phyloP scores from a whole-genome alignment of 1,140 invertebrate genomes.

The Bombyx mandarina region DNA sequence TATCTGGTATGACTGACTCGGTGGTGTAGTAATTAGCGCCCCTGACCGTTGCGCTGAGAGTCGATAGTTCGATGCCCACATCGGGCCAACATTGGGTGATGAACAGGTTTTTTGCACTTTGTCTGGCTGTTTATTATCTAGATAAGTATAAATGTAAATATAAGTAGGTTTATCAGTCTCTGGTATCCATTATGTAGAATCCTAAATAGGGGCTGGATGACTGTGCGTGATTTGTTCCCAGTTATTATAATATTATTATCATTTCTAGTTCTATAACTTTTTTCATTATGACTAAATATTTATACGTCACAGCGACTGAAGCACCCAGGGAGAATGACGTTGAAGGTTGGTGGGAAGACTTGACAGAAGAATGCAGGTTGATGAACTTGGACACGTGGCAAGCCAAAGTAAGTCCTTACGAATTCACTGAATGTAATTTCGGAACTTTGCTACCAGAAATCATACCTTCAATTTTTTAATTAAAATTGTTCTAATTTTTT shows the following conservation, averaged over 20 bases:
- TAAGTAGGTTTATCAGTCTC: background rate
- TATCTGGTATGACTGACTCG: no score
- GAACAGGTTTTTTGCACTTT: no score
- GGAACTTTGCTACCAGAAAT: background rate
- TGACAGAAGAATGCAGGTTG: slow-evolving; percentile 78
- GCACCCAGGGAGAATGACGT: slow-evolving; percentile 56
- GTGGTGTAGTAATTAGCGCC: no score
- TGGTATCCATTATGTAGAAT: no score
- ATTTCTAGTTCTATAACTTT: background rate
- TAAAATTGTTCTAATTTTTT: background rate
- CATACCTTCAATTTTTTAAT: background rate
- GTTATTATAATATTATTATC: background rate
- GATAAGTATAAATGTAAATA: background rate
- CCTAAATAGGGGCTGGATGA: no score
- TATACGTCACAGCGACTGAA: slow-evolving; percentile 18
- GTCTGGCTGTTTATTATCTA: background rate
- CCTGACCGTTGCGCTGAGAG: no score
- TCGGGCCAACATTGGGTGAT: no score
- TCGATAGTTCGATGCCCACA: no score
- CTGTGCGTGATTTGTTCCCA: no score
- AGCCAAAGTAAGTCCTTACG: slow-evolving; percentile 58
- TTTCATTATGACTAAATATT: background rate
- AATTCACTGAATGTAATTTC: background rate
- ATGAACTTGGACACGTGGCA: slow-evolving; percentile 74
- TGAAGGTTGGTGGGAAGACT: slow-evolving; percentile 78